phyloP scores from a whole-genome alignment of 2,888 invertebrate species.

The Drosophila rellima region DNA sequence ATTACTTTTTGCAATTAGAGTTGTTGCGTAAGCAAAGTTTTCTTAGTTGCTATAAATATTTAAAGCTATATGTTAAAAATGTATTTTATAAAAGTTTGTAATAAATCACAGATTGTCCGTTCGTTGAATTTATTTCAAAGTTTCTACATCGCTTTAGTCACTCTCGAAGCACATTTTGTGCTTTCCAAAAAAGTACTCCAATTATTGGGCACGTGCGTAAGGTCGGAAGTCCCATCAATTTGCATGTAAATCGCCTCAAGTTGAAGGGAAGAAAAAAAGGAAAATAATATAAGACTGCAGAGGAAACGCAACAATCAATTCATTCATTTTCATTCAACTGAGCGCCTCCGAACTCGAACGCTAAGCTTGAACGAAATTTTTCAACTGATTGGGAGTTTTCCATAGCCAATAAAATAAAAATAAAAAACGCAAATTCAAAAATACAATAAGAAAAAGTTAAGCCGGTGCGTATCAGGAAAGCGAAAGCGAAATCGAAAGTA shows the following conservation, averaged over 20 bases:
- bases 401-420: constrained; percentile 9
- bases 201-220: constrained; percentile 68
- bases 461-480: constrained; percentile 17
- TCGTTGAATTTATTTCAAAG: constrained; percentile 33
- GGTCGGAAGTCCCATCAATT: constrained; percentile 61
- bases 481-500: constrained; percentile 51
- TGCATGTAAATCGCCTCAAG: constrained; percentile 64
- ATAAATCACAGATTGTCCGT: constrained; percentile 39
- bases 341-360: constrained; percentile 28
- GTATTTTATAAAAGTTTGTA: constrained; percentile 8
- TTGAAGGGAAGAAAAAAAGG: constrained; percentile 22
- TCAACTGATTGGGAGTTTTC: constrained; percentile 52
- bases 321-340: constrained; percentile 49
- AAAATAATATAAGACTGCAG: constrained; percentile 26
- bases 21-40: background rate
- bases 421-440: background rate
- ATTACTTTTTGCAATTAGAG: background rate
- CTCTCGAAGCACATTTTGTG: constrained; percentile 2
- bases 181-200: constrained; percentile 41
- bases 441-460: constrained; percentile 35
- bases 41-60: constrained; percentile 2
- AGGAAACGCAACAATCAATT: constrained; percentile 60
- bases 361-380: constrained; percentile 41
- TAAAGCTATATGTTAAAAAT: background rate
- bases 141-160: constrained; percentile 35